Evolutionary conservation across 2,113 vertebrate genomes (phyloP).

Genomic region (Epinephelus lanceolatus): DNA sequence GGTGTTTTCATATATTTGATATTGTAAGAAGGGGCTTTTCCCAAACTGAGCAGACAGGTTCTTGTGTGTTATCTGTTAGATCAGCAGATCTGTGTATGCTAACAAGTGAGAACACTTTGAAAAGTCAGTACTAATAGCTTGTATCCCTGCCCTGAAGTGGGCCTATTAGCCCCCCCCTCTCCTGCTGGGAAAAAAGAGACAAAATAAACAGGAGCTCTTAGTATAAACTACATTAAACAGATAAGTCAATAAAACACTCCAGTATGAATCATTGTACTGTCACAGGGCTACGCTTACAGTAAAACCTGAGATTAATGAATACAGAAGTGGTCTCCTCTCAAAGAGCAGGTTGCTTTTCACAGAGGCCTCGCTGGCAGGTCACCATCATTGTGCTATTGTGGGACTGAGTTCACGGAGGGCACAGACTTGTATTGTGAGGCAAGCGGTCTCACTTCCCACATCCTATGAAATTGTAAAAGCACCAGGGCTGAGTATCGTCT

Average conservation of each 20-base stretch:
- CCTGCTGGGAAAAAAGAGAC: background rate
- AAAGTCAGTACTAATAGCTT: slow-evolving; percentile 61
- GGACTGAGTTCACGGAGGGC: slow-evolving; percentile 27
- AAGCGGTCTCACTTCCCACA: background rate
- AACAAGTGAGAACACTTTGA: slow-evolving; percentile 66
- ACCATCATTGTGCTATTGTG: slow-evolving; percentile 21
- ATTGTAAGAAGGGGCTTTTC: slow-evolving; percentile 44
- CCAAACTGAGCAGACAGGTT: slow-evolving; percentile 55
- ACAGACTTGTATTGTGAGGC: background rate
- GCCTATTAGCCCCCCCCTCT: slow-evolving; percentile 17
- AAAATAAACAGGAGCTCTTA: slow-evolving; percentile 57
- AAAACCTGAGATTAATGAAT: slow-evolving; percentile 39
- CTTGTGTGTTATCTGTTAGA: slow-evolving; percentile 58
- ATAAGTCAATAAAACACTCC: slow-evolving; percentile 59
- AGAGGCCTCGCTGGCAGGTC: slow-evolving; percentile 31
- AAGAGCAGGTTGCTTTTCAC: slow-evolving; percentile 18
- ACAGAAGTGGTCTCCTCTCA: background rate
- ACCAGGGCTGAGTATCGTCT: background rate
- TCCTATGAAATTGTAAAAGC: slow-evolving; percentile 1
- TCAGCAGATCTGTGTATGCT: slow-evolving; percentile 60
- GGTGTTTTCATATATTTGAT: slow-evolving; percentile 49
- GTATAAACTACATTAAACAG: slow-evolving; percentile 49
- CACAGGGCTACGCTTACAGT: slow-evolving; percentile 24
- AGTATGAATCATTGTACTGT: slow-evolving; percentile 40
- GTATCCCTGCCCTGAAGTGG: slow-evolving; percentile 69